A percentile compares a stretch with the other conserved stretches of the same genome.
phyloP scores from a whole-genome alignment of 1,140 invertebrate species.

The Globodera ellingtonae region DNA sequence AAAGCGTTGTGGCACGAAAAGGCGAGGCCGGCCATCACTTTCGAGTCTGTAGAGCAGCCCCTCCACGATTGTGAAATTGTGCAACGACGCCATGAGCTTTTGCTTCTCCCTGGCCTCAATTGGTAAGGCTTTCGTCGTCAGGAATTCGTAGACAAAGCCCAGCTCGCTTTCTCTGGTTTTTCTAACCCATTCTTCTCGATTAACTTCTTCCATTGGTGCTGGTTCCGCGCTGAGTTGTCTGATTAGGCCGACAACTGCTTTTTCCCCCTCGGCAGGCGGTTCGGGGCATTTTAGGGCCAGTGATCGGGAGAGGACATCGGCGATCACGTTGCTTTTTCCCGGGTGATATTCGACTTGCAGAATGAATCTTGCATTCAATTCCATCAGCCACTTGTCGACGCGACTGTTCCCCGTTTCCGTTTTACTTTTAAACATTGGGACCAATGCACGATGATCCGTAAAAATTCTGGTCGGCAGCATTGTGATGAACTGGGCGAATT shows the following conservation, averaged over 20 bases:
- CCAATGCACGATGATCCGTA: slow-evolving; percentile 1
- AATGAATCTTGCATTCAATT: slow-evolving; percentile 1
- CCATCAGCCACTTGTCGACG: background rate
- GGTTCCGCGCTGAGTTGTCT: background rate
- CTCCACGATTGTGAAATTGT: background rate
- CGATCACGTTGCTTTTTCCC: background rate
- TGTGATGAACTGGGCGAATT: background rate
- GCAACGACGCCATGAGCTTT: background rate
- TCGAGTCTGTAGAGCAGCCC: background rate
- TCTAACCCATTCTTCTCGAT: background rate
- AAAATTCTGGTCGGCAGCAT: background rate
- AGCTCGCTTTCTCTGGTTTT: background rate
- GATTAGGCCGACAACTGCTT: background rate
- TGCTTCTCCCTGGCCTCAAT: no score
- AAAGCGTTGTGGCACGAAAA: slow-evolving; percentile 9
- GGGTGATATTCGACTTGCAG: slow-evolving; percentile 1
- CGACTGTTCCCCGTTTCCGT: slow-evolving; percentile 11
- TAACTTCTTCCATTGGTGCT: background rate
- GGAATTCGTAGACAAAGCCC: no score
- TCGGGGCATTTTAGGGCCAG: background rate
- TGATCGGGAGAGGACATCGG: background rate
- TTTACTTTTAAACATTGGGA: background rate
- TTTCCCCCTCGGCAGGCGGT: background rate
- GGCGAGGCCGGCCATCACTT: background rate
- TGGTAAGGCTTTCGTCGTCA: no score